Percentiles rank a stretch among this genome's conserved stretches.
Conservation (phyloP, 2,797 vertebrate species). For the Tinamus major region DNA sequence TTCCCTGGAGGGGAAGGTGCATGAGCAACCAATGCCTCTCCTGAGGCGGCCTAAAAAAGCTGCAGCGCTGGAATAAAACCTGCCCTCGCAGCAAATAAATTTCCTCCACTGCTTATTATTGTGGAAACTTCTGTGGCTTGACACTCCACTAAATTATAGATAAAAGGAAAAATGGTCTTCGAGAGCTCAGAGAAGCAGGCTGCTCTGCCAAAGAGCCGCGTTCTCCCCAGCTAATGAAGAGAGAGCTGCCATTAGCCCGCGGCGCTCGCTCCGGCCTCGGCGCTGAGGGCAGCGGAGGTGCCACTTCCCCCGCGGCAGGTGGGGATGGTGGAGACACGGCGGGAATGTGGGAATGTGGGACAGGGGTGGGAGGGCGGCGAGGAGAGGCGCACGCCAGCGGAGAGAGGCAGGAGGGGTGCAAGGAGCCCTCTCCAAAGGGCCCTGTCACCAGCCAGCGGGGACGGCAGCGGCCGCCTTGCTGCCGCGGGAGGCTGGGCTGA, state of each 20-base stretch:
- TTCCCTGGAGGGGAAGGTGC: not conserved
- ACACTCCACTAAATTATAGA: conserved; percentile 69
- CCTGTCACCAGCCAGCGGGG: rapidly evolving
- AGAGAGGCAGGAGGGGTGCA: rapidly evolving
- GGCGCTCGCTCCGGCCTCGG: not conserved
- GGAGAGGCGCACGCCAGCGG: rapidly evolving
- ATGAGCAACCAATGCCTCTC: conserved; percentile 11
- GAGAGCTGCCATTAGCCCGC: conserved; percentile 13
- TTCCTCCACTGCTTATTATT: conserved; percentile 40
- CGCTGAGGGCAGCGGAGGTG: not conserved
- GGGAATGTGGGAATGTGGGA: too few species aligned
- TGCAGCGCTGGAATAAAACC: conserved; percentile 7
- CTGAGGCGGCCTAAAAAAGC: not conserved
- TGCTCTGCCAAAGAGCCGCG: conserved; percentile 24
- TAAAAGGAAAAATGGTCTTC: conserved; percentile 66
- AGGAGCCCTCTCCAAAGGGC: not conserved
- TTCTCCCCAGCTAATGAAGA: conserved; percentile 58
- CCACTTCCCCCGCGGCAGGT: not conserved
- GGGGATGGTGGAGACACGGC: not conserved
- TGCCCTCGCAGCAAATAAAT: not conserved
- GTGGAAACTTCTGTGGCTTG: conserved; percentile 54
- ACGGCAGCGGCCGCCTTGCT: conserved; percentile 18
- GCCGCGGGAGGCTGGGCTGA: not conserved
- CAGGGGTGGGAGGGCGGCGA: rapidly evolving
- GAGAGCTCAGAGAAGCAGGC: conserved; percentile 22